Base-by-base conservation (phyloP, 2,113 vertebrate genomes). In the Athene cunicularia region DNA sequence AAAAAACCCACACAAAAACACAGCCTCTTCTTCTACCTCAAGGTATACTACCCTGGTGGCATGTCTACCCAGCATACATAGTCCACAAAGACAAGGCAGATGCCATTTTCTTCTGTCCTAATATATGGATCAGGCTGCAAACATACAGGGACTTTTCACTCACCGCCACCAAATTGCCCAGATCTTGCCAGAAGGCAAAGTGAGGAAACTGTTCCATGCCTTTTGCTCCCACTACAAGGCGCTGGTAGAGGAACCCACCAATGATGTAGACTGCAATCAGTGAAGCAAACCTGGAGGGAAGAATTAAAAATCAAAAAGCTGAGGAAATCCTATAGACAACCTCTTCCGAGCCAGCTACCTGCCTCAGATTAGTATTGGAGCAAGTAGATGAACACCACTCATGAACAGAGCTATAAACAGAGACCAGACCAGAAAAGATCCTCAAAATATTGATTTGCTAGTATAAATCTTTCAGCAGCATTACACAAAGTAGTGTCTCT, bases 121-220 rank as follows among this genome's bases (percentile, higher is more conserved):
- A 28, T 9, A n/a, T 1, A n/a, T 6, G 16, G 56, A 27, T 41
- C 20, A 23, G 15, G 35, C 32, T 81, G 15, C 35, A 14, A 76
- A 77, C 5, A 80, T 9, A 12, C 2, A 59, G 12, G 27, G 28
- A 58, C 80, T 80, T 70, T 83, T 87, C 74, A 98, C 99, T 99
- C 98, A 99, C 99, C 39, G 99, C 99, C 86, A 99, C 93, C 77
- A 99, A 96, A 95, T 99, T 99, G 88, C 99, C 99, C 66, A 99
- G 92, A 88, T 99, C 99, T 88, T 98, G 98, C 99, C 99, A 99
- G 96, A 99, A 99, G 88, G 98, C 97, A 70, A 99, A 98, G 96
- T 99, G 99, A 27, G 99, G 99, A 76, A 99, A 99, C 74, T 99
- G 99, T 62, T 99, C 99, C 98, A 99, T 98, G 49, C 99, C 99